Percentiles rank a stretch among this genome's conserved stretches.
These are phyloP conservation scores for Oasisia sp. DNA, from an alignment of 2,888 invertebrate genomes.

Conservation along the genomic window DNA sequence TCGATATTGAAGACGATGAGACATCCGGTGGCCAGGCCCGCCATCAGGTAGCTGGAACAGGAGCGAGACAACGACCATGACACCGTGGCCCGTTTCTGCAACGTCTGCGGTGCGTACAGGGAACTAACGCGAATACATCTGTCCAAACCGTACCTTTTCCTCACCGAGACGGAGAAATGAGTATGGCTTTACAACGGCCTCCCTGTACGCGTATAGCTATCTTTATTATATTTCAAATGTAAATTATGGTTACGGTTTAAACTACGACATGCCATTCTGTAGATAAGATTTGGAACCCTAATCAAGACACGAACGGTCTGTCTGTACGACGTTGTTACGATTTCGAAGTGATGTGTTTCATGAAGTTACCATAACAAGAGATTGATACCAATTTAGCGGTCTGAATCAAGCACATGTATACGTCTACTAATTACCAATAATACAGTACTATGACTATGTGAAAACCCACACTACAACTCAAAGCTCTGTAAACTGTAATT, in stretches of 20 bases:
- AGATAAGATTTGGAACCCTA: background rate
- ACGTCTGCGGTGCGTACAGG: background rate
- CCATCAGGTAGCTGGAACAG: conserved; percentile 88
- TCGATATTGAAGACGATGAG: conserved; percentile 99
- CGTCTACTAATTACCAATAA: no score
- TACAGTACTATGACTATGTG: no score
- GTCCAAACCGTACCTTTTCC: background rate
- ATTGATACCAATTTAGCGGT: no score
- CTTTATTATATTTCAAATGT: background rate
- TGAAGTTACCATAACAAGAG: no score
- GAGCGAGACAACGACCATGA: conserved; percentile 8
- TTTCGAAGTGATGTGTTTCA: no score
- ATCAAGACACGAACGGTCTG: no score
- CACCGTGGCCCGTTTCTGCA: background rate
- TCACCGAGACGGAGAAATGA: background rate
- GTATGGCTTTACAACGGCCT: background rate
- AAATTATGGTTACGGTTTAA: background rate
- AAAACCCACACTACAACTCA: no score
- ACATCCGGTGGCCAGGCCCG: conserved; percentile 96
- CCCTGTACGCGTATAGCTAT: background rate
- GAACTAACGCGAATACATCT: background rate
- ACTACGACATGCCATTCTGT: background rate
- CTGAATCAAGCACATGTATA: no score
- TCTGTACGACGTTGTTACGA: no score
- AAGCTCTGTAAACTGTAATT: no score